Percentiles rank a stretch among this genome's conserved stretches.
phyloP scores from a whole-genome alignment of 2,888 invertebrate species.

The Polylopha cassiicola region DNA sequence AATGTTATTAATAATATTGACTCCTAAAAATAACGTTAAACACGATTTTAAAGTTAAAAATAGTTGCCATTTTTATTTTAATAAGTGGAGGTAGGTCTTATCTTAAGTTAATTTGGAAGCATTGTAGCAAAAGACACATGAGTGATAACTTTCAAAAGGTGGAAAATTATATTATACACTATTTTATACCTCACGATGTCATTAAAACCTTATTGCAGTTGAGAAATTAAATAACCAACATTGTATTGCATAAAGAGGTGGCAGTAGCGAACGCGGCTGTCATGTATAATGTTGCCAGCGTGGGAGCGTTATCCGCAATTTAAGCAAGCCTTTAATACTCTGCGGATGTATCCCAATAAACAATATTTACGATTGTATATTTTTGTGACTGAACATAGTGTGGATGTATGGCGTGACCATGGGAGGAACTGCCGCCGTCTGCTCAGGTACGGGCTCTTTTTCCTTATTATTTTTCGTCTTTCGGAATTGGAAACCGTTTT shows the following conservation, averaged over 20 bases:
- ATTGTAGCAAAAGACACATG: no score
- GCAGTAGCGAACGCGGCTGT: slow-evolving; percentile 13
- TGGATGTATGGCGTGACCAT: slow-evolving; percentile 67
- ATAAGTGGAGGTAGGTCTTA: no score
- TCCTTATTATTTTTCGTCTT: slow-evolving; percentile 69
- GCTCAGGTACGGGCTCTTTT: slow-evolving; percentile 51
- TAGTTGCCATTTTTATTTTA: no score
- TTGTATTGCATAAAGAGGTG: slow-evolving; percentile 6
- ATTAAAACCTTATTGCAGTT: slow-evolving; percentile 15
- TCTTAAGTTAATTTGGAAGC: no score
- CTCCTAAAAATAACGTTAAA: no score
- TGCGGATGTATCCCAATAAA: slow-evolving; percentile 1
- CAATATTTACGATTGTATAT: slow-evolving; percentile 49
- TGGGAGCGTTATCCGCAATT: slow-evolving; percentile 4
- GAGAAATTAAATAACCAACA: slow-evolving; percentile 12
- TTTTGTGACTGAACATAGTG: slow-evolving; percentile 67
- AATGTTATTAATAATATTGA: no score
- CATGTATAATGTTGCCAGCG: slow-evolving; percentile 19
- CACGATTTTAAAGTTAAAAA: no score
- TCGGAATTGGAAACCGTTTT: slow-evolving; percentile 69
- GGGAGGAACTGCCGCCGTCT: slow-evolving; percentile 51
- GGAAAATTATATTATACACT: no score
- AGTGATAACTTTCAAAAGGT: no score
- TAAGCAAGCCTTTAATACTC: not conserved
- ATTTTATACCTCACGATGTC: no score